Conservation (phyloP, 2,113 vertebrate species). For the Pterocles burchelli region DNA sequence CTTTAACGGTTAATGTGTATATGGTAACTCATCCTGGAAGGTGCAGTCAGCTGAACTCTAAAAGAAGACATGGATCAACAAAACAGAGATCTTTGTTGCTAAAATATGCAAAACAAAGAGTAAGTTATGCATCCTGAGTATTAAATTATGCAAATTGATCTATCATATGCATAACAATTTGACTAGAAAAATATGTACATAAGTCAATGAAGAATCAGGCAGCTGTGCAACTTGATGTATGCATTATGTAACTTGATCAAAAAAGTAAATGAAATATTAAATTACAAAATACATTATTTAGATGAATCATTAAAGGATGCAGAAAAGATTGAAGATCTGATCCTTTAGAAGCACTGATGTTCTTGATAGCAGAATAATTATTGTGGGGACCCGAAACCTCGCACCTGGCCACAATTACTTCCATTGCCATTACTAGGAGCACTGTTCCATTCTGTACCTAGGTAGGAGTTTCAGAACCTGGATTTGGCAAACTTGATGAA, state of each 20-base stretch:
- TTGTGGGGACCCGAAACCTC: neutral
- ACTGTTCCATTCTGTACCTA: neutral
- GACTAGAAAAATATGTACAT: constrained; percentile 57
- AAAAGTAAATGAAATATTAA: constrained; percentile 68
- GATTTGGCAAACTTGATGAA: neutral
- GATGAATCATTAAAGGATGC: neutral
- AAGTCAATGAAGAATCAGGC: constrained; percentile 48
- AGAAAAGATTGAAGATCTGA: neutral
- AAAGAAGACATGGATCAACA: constrained; percentile 21
- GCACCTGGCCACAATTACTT: neutral
- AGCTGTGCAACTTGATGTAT: constrained; percentile 8
- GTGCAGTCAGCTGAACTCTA: neutral
- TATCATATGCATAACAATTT: constrained; percentile 42
- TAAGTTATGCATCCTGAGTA: constrained; percentile 51
- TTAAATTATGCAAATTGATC: constrained; percentile 57
- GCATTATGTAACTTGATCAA: constrained; percentile 36
- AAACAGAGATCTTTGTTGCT: neutral
- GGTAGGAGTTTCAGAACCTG: neutral
- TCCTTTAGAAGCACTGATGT: neutral
- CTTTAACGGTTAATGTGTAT: neutral
- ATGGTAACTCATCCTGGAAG: neutral
- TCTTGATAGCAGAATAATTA: neutral
- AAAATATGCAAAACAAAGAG: constrained; percentile 46
- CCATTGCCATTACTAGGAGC: neutral
- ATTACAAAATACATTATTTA: constrained; percentile 29